Percentiles rank a stretch among this genome's conserved stretches.
These are phyloP conservation scores for Entomobrya multifasciata DNA, from an alignment of 2,888 invertebrate genomes.

Conservation along the genomic window DNA sequence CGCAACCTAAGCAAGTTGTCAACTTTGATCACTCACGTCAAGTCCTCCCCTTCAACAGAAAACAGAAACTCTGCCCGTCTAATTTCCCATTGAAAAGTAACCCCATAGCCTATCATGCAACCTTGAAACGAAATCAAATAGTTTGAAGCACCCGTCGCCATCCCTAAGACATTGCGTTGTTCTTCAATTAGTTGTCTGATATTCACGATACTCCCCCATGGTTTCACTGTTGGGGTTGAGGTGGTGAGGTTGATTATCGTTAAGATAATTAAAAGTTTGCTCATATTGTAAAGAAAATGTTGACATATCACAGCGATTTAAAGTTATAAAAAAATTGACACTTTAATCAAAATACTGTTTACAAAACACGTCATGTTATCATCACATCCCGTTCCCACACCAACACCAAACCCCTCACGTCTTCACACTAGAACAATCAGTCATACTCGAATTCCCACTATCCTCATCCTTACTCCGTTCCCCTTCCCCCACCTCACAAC, in stretches of 20 bases:
- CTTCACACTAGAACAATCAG: background rate
- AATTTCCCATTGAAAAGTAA: background rate
- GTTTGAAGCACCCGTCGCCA: background rate
- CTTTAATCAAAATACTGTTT: too few species aligned
- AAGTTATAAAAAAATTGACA: too few species aligned
- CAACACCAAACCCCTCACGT: too few species aligned
- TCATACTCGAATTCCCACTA: background rate
- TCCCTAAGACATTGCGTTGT: background rate
- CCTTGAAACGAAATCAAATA: slow-evolving; percentile 4
- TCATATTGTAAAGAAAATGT: too few species aligned
- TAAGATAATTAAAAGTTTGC: too few species aligned
- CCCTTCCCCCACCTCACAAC: too few species aligned
- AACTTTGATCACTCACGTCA: background rate
- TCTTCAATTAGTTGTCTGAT: slow-evolving; percentile 9
- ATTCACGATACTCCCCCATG: background rate
- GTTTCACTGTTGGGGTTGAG: background rate
- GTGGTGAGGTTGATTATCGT: too few species aligned
- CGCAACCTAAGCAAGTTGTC: background rate
- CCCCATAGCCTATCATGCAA: background rate
- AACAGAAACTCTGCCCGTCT: slow-evolving; percentile 6
- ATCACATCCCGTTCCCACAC: too few species aligned
- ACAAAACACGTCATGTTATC: too few species aligned
- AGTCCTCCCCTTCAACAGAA: slow-evolving; percentile 24
- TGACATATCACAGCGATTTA: too few species aligned
- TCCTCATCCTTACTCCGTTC: background rate